phyloP scores from a whole-genome alignment of 2,888 invertebrate species.

The Syrphus vitripennis region DNA sequence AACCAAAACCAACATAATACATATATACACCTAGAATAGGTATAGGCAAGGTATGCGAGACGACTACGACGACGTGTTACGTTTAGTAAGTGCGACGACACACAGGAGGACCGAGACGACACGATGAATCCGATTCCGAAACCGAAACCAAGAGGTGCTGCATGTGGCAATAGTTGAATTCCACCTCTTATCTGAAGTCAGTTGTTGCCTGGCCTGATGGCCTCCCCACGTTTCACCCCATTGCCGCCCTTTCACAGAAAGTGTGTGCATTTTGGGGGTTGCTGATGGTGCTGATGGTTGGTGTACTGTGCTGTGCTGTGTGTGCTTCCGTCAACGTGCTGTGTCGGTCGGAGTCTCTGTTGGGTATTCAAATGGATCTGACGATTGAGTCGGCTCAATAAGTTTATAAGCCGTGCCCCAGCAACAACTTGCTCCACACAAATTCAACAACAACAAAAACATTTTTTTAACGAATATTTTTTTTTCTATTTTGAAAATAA shows the following conservation, averaged over 20 bases:
- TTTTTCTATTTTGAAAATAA: not conserved
- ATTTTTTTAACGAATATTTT: slow-evolving; percentile 30
- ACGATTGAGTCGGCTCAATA: slow-evolving; percentile 69
- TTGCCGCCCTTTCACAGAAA: not conserved
- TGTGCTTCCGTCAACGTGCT: slow-evolving; percentile 32
- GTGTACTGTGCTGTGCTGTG: not conserved
- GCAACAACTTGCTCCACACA: slow-evolving; percentile 60
- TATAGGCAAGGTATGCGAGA: not conserved
- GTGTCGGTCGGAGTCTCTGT: slow-evolving; percentile 54
- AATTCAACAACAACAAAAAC: no score
- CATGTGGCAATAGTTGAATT: slow-evolving; percentile 60
- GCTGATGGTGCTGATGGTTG: slow-evolving; percentile 14
- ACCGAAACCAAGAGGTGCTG: slow-evolving; percentile 13
- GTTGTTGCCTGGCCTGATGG: not conserved
- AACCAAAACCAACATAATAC: not conserved
- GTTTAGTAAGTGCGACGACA: slow-evolving; percentile 39
- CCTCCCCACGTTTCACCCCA: not conserved
- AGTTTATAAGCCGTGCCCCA: slow-evolving; percentile 61
- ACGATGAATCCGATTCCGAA: slow-evolving; percentile 51
- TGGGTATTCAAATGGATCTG: slow-evolving; percentile 70
- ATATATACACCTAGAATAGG: no score
- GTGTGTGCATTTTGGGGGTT: slow-evolving; percentile 55
- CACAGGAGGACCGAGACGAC: slow-evolving; percentile 49
- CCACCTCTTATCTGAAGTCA: slow-evolving; percentile 38
- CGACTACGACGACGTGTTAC: not conserved